Evolutionary conservation across 2,888 invertebrate species (phyloP).

Genomic region (Strigamia crassipes): DNA sequence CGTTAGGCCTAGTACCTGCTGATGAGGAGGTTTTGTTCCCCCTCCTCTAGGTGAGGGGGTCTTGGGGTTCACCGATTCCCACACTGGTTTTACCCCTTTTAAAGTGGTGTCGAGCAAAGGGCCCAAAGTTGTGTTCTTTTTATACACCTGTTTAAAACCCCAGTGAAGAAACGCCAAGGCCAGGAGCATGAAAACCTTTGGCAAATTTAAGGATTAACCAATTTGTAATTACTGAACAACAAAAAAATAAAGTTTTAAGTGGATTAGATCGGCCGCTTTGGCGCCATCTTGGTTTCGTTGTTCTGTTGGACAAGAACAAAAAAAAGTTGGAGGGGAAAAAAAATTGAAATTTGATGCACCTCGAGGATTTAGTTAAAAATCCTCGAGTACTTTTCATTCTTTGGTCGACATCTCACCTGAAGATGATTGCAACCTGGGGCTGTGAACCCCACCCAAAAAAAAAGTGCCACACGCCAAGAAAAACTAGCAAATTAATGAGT

Average conservation of each 20-base stretch:
- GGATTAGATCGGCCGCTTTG: neutral
- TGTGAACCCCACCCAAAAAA: conserved; percentile 35
- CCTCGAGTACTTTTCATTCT: conserved; percentile 3
- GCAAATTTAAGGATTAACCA: neutral
- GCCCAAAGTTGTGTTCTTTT: conserved; percentile 27
- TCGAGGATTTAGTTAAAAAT: conserved; percentile 1
- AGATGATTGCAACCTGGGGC: conserved; percentile 38
- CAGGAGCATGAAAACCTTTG: neutral
- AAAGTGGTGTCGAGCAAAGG: conserved; percentile 40
- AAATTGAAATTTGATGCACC: neutral
- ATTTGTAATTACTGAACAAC: neutral
- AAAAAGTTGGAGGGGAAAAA: too few relatives aligned
- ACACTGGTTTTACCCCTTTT: conserved; percentile 37
- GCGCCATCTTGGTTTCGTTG: neutral
- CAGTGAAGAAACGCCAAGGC: neutral
- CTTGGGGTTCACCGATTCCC: conserved; percentile 38
- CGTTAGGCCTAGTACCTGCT: conserved; percentile 42
- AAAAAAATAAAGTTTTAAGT: neutral
- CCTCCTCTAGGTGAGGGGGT: conserved; percentile 34
- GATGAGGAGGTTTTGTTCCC: conserved; percentile 39
- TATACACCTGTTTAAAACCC: conserved; percentile 33
- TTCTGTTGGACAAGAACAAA: neutral
- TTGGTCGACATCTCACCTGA: conserved; percentile 38
- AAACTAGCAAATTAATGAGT: conserved; percentile 38
- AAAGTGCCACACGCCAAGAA: conserved; percentile 40